Conservation (phyloP, 1,140 invertebrate genomes). For the Drosophila nikananu region DNA sequence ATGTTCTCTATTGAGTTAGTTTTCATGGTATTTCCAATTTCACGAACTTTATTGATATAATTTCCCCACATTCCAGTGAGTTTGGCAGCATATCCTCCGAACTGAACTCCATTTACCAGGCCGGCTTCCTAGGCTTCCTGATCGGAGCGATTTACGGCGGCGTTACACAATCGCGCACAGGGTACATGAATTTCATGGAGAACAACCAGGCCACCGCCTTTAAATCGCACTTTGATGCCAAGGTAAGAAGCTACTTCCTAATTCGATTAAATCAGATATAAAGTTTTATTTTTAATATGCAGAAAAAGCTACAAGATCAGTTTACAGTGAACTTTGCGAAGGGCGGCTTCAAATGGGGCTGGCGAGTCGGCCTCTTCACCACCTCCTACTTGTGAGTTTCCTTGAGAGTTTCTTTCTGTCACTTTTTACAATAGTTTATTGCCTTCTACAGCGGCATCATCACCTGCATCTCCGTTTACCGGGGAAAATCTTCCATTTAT, state of each 20-base stretch:
- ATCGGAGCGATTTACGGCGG: constrained; percentile 89
- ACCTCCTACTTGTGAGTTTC: constrained; percentile 88
- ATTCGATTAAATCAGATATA: neutral
- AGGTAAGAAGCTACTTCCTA: constrained; percentile 85
- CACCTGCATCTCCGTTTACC: constrained; percentile 88
- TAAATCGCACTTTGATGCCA: constrained; percentile 88
- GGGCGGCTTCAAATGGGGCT: constrained; percentile 89
- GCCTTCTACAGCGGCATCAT: constrained; percentile 86
- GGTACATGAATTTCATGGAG: constrained; percentile 89
- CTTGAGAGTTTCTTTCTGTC: no score
- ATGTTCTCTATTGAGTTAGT: constrained; percentile 86
- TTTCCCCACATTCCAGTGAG: constrained; percentile 87
- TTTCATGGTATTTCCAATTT: neutral
- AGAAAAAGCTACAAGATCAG: constrained; percentile 89
- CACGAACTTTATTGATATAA: neutral
- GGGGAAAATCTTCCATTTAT: constrained; percentile 88
- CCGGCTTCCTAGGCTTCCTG: constrained; percentile 86
- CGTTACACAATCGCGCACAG: constrained; percentile 86
- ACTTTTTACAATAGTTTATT: neutral
- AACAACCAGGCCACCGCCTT: constrained; percentile 91
- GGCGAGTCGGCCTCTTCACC: constrained; percentile 88
- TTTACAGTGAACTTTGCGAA: constrained; percentile 88
- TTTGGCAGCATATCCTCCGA: constrained; percentile 87
- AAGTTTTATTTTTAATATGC: constrained; percentile 46
- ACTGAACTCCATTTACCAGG: constrained; percentile 87